Conservation (phyloP, 2,797 vertebrate genomes). For the Oryzias dopingdopingensis region DNA sequence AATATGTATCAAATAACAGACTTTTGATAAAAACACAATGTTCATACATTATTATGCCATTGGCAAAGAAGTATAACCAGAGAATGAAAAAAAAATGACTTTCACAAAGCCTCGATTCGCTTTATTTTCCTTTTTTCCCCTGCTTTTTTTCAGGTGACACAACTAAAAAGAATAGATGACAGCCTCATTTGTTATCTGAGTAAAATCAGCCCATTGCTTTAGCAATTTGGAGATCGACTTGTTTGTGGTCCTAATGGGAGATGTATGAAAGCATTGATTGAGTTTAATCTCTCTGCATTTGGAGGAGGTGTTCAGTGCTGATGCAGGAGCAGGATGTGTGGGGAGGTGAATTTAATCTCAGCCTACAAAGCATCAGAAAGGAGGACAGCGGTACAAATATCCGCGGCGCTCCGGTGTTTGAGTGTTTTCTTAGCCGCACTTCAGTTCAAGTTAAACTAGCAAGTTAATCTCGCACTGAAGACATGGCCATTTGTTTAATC, state of each 20-base stretch:
- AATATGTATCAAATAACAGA: too few species aligned
- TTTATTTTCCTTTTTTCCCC: background rate
- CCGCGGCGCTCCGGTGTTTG: background rate
- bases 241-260: slow-evolving; percentile 3
- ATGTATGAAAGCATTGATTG: slow-evolving; percentile 2
- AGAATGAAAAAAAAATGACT: background rate
- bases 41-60: too few species aligned
- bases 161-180: background rate
- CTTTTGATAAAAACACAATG: too few species aligned
- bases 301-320: background rate
- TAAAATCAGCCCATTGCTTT: slow-evolving; percentile 4
- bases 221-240: background rate
- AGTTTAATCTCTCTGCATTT: slow-evolving; percentile 2
- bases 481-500: slow-evolving; percentile 1
- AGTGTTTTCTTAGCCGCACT: background rate
- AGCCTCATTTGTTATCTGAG: background rate
- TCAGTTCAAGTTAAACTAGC: background rate
- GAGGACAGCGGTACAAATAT: background rate
- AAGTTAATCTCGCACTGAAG: background rate
- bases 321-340: background rate
- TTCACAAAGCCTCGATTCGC: background rate
- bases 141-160: background rate
- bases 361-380: background rate
- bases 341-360: background rate
- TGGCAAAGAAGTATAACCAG: too few species aligned